phyloP scores from a whole-genome alignment of 2,113 vertebrate genomes.

The Panurus biarmicus region DNA sequence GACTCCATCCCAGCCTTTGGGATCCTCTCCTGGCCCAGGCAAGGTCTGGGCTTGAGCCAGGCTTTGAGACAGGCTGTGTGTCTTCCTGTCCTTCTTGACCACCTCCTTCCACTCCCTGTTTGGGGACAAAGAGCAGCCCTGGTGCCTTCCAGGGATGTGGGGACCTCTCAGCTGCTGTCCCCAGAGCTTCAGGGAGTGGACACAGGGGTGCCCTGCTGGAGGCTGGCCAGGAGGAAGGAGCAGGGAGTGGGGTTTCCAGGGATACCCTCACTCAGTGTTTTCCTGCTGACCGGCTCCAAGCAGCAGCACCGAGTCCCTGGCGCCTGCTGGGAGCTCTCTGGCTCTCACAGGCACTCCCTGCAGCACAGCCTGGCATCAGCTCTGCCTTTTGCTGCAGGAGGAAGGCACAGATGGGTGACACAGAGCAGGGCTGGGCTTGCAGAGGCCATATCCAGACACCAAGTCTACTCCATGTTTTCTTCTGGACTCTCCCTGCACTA shows the following conservation, averaged over 20 bases:
- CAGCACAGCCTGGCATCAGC: accelerated
- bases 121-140: not conserved
- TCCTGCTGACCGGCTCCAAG: not conserved
- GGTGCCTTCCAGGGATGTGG: not conserved
- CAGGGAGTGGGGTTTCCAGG: not conserved
- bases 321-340: not conserved
- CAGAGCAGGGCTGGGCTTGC: not conserved
- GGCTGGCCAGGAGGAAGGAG: not conserved
- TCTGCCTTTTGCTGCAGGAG: not conserved
- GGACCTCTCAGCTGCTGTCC: not conserved
- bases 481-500: not conserved
- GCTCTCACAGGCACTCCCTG: not conserved
- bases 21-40: not conserved
- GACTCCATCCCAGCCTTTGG: not conserved
- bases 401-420: not conserved
- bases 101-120: not conserved
- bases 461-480: not conserved
- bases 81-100: not conserved
- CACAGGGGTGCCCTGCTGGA: not conserved
- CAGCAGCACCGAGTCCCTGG: not conserved
- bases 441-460: not conserved
- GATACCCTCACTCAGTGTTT: not conserved
- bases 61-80: not conserved
- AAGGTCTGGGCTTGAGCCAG: not conserved
- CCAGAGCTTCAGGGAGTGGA: not conserved